Evolutionary conservation across 2,888 invertebrate species (phyloP), one percentile per base, ranked within the genome.

Genomic region (Drosophila mayaguana): DNA sequence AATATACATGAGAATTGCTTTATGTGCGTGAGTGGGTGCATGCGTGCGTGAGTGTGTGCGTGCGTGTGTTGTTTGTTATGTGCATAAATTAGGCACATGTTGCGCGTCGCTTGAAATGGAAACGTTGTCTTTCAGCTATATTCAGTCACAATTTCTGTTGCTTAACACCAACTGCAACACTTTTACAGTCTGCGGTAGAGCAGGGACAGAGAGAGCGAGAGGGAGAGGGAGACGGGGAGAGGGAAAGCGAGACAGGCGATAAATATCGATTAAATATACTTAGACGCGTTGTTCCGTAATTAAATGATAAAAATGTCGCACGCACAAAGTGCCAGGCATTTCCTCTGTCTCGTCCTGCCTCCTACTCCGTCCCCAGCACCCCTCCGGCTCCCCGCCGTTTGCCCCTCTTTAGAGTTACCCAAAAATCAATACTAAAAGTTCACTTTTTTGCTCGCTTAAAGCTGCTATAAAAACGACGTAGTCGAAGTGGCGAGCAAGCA

Each of bases 11-110:
- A 81, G 61, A 25, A 38, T 48, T 36, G 12, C 18, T 48, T 32
- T 16, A 43, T 34, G 38, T 45, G 53, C 36, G 56, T n/a, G 12
- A 9, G 8, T 12, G 25, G 14, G 45, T 14, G 63, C 25, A 40
- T 36, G 53, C 5, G 18, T 38, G 34, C 42, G 42, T 61, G 42
- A 22, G 22, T 14, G 20, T 53, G 51, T 51, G 42, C 28, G 48
- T 22, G 32, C 32, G 56, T 54, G 40, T 54, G n/a, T 40, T 57
- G 60, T 42, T 25, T 62, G 36, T 43, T 53, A 43, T 75, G 62
- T 72, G 73, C 73, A 78, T 78, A 78, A 78, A 78, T 78, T 75
- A 65, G 66, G 54, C 78, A 78, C 78, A 78, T 78, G 75, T 78
- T 78, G 78, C 78, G 53, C 53, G 54, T 54, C 54, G 59, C 43